Evolutionary conservation across 1,140 invertebrate genomes (phyloP), one percentile per base, ranked within the genome.

Genomic region (Epicauta chinensis): DNA sequence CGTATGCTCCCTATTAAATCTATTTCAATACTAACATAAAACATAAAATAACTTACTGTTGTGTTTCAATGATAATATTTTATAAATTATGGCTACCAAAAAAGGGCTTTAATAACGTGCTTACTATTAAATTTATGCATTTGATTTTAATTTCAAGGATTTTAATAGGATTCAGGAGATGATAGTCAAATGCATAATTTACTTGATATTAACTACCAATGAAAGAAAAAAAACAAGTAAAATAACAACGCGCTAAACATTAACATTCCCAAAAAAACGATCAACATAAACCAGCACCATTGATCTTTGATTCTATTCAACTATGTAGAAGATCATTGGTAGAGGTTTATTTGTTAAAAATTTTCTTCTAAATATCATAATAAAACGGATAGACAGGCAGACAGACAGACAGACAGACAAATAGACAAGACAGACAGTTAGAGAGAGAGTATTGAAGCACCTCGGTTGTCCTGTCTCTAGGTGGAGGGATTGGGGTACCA

Each of bases 401-500:
- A 55, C 41, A 49, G 45, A 61, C 52, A 52, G 57, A 55, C 54
- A 58, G 52, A 63, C 51, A 59, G 51, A 46, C 55, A 58, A 41
- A 42, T n/a, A n/a, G n/a, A 17, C 30, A 35, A 51, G 14, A 29
- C 36, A 56, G 31, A 49, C 38, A 36, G 29, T 23, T 12, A 34
- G 23, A 53, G 35, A n/a, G n/a, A 52, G 43, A 61, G 43, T 60
- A 49, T 41, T 55, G 61, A 58, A 63, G 76, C 77, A 78, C 77
- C 76, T 78, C 76, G 70, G 75, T 73, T 67, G 73, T 72, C 72
- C 76, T 71, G 75, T 78, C 75, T 71, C 73, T 68, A 58, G 66
- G 61, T 59, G 67, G 67, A 53, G 58, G 64, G 50, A 66, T 73
- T 64, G 75, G 74, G 64, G 73, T 74, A 67, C 69, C 72, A 66